phyloP scores from a whole-genome alignment of 2,797 vertebrate genomes.

The Pseudochromis fuscus region DNA sequence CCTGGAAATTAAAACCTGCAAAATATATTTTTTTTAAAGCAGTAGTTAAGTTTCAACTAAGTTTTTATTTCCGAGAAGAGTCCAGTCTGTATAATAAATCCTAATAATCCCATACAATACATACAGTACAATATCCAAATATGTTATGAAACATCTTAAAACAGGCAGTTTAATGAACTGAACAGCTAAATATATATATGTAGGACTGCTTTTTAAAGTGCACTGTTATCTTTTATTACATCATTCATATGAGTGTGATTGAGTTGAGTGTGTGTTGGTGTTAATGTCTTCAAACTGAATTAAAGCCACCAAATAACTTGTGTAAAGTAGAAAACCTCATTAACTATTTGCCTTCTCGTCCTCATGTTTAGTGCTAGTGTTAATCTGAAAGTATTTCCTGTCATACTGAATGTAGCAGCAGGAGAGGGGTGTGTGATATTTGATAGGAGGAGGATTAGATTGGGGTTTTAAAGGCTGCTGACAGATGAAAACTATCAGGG shows the following conservation, averaged over 20 bases:
- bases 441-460: conserved; percentile 24
- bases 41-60: too few species aligned
- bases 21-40: not conserved
- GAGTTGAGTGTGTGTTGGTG: not conserved
- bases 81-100: too few species aligned
- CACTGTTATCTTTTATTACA: not conserved
- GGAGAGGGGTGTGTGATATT: conserved; percentile 18
- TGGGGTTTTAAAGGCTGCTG: not conserved
- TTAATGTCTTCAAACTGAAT: not conserved
- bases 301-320: too few species aligned
- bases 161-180: too few species aligned
- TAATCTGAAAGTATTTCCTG: conserved; percentile 34
- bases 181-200: too few species aligned
- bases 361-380: not conserved
- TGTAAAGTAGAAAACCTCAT: not conserved
- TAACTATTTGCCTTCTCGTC: not conserved
- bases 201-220: not conserved
- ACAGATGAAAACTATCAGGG: conserved; percentile 25
- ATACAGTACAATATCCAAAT: too few species aligned
- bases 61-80: not conserved
- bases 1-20: not conserved
- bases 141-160: not conserved
- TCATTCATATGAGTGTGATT: too few species aligned
- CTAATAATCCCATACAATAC: too few species aligned
- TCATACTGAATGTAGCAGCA: not conserved